Percentiles rank a stretch among this genome's conserved stretches.
phyloP scores from a whole-genome alignment of 35 echinoderm and acorn worm genomes.

The Diadema setosum region DNA sequence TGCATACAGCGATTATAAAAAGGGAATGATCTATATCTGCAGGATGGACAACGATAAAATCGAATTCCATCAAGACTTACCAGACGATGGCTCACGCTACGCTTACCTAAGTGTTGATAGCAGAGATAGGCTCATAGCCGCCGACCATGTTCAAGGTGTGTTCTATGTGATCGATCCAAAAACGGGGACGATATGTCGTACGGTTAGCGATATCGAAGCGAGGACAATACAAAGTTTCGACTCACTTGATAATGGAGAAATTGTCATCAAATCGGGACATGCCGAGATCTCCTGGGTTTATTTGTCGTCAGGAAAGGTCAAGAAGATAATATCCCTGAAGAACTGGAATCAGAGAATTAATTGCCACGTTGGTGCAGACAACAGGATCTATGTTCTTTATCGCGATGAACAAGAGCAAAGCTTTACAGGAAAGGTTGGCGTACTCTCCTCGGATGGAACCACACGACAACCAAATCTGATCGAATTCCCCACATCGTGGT shows the following conservation, averaged over 20 bases:
- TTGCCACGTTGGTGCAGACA: not conserved
- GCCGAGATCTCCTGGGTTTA: not conserved
- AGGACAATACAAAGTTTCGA: not conserved
- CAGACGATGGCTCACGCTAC: not conserved
- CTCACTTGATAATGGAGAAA: not conserved
- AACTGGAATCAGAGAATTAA: not conserved
- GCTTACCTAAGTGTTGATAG: not conserved
- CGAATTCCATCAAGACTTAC: not conserved
- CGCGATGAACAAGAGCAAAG: not conserved
- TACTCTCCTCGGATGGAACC: not conserved
- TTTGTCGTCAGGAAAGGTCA: not conserved
- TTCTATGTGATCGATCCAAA: not conserved
- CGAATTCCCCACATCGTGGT: not conserved
- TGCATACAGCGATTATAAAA: not conserved
- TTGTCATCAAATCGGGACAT: not conserved
- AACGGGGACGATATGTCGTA: not conserved
- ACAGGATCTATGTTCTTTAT: not conserved
- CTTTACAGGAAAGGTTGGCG: not conserved
- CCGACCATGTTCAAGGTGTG: not conserved
- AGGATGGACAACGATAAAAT: not conserved
- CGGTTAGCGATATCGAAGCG: not conserved
- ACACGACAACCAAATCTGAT: not conserved
- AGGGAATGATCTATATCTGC: not conserved
- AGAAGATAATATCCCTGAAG: not conserved
- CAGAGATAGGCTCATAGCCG: not conserved